Evolutionary conservation across 2,888 invertebrate species (phyloP), one percentile per base, ranked within the genome.

Genomic region (Dasysyrphus albostriatus): DNA sequence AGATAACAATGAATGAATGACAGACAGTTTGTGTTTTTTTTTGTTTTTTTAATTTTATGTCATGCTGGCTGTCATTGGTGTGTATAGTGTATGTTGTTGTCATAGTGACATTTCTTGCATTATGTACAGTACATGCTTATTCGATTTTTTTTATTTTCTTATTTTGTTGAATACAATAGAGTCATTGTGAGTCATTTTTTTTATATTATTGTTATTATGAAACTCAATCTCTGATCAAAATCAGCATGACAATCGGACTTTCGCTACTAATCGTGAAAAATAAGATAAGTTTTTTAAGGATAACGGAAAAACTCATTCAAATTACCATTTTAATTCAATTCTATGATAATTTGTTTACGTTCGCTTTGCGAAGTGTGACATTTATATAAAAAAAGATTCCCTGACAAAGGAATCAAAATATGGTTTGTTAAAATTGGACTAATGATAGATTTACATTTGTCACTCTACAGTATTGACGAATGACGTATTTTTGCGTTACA

Each of bases 1-100:
- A 63, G 81, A 85, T 81, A 85, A 78, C 74, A 81, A 78, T 85
- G 77, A 85, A 78, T 85, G 81, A 85, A 78, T 74, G 79, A 69
- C 51, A 69, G 79, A 69, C 51, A 69, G n/a, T 51, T 63, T 72
- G 24, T 56, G 39, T 67, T 12, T 49, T 32, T 29, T 37, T 51
- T 74, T 44, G 44, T 72, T n/a, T 24, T 70, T 73, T 47, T 44
- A n/a, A 47, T 65, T 49, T 67, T 32, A 34, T 67, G 47, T 49
- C 65, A 67, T 67, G 47, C 49, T 67, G 49, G 65, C 39, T 74
- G 51, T 47, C 63, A 49, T 61, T 19, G 5, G 3, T 47, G 42
- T 19, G 42, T 14, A 44, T 63, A 24, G 44, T 42, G 39, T 42
- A 14, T 5, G 37, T n/a, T 44, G 29, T 32, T 69, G 58, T 79